These are phyloP conservation scores for Drosophila mayri DNA, from an alignment of 1,140 invertebrate species.

Conservation along the genomic window DNA sequence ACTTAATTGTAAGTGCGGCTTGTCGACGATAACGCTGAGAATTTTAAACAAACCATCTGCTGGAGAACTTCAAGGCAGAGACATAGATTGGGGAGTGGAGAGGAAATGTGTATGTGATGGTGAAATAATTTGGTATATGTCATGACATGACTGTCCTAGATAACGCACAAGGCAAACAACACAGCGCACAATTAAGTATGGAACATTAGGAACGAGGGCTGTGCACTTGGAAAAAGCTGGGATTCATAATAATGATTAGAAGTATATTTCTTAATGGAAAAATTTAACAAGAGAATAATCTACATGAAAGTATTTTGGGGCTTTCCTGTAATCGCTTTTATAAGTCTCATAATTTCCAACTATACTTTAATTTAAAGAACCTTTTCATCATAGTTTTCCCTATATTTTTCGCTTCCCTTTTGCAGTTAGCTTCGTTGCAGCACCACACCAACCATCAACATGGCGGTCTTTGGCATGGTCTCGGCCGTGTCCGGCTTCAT, in stretches of 20 bases:
- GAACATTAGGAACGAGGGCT: not conserved
- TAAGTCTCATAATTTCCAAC: too few relatives aligned
- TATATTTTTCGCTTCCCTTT: conserved; percentile 1
- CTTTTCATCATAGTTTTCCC: conserved; percentile 2
- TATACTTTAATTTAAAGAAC: not conserved
- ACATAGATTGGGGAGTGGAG: conserved; percentile 22
- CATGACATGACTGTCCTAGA: conserved; percentile 66
- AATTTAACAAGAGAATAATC: not conserved
- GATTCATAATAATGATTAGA: not conserved
- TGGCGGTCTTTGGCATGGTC: conserved; percentile 93
- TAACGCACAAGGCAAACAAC: conserved; percentile 61
- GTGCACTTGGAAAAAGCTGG: conserved; percentile 16
- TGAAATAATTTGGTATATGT: conserved; percentile 72
- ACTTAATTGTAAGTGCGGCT: conserved; percentile 82
- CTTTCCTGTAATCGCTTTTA: not conserved
- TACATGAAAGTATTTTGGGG: not conserved
- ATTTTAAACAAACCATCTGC: conserved; percentile 9
- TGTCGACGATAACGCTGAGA: conserved; percentile 63
- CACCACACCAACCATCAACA: conserved; percentile 84
- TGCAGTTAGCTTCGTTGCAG: conserved; percentile 60
- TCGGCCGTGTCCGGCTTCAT: conserved; percentile 94
- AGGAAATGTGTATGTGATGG: conserved; percentile 44
- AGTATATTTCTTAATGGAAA: not conserved
- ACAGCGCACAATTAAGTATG: conserved; percentile 31
- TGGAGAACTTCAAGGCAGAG: not conserved